Conservation (phyloP, 2,797 vertebrate genomes). For the Clarias laeviceps region DNA sequence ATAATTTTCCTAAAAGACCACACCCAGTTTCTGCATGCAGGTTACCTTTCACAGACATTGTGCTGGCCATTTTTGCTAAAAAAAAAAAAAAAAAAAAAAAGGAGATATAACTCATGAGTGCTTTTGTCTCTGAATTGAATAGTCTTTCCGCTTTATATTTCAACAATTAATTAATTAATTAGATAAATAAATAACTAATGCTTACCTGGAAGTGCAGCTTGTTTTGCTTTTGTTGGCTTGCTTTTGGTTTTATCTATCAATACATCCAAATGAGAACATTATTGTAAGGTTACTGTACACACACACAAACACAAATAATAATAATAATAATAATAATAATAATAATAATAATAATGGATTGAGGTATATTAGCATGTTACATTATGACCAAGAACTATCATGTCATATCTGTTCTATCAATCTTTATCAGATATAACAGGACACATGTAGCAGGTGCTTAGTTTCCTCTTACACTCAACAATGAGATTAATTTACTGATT, state of each 20-base stretch:
- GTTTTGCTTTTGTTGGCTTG: slow-evolving; percentile 27
- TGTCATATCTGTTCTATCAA: neutral
- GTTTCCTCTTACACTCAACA: neutral
- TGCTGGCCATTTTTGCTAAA: slow-evolving; percentile 58
- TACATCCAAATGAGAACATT: slow-evolving; percentile 12
- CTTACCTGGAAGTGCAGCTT: slow-evolving; percentile 19
- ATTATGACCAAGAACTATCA: neutral
- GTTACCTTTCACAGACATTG: slow-evolving; percentile 66
- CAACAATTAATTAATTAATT: neutral
- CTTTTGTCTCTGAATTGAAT: neutral
- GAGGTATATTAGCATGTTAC: neutral
- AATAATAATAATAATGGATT: no score
- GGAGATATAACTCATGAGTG: neutral
- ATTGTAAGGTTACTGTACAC: neutral
- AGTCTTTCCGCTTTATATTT: neutral
- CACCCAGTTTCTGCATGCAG: neutral
- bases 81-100: neutral
- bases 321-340: no score
- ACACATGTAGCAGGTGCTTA: neutral
- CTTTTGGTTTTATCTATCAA: slow-evolving; percentile 41
- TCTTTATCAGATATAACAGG: neutral
- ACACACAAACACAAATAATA: no score
- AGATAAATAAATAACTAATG: neutral
- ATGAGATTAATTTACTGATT: neutral
- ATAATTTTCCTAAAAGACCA: neutral